Percentiles rank a stretch among this genome's conserved stretches.
These are phyloP conservation scores for Ariopsis seemanni DNA, from an alignment of 2,113 vertebrate species.

Conservation along the genomic window DNA sequence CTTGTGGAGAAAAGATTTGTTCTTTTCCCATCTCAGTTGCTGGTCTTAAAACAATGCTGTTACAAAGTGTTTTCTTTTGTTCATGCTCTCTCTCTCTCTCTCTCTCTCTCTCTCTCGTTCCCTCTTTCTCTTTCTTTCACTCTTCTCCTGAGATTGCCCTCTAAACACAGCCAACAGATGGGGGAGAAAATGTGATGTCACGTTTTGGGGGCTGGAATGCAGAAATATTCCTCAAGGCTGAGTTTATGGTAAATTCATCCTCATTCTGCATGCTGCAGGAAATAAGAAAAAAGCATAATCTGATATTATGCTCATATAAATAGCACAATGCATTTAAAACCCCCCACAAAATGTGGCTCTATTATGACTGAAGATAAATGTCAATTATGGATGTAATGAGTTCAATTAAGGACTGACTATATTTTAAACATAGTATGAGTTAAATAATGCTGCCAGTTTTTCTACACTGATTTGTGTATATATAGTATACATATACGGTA, in stretches of 20 bases:
- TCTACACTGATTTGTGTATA: neutral
- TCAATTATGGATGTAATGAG: neutral
- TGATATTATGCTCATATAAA: conserved; percentile 11
- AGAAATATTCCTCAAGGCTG: conserved; percentile 49
- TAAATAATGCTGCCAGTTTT: neutral
- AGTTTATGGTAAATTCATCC: conserved; percentile 30
- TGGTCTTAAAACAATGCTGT: conserved; percentile 9
- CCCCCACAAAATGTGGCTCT: neutral
- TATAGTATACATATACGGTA: conserved; percentile 7
- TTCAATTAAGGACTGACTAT: neutral
- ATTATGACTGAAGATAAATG: conserved; percentile 16
- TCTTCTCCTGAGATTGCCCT: conserved; percentile 65
- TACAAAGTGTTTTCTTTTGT: neutral
- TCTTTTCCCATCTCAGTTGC: conserved; percentile 35
- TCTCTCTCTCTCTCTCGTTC: conserved; percentile 55
- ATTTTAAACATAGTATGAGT: neutral
- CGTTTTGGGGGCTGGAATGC: conserved; percentile 56
- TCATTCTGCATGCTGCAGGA: conserved; percentile 43
- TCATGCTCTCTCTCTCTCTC: neutral
- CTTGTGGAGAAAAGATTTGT: conserved; percentile 70
- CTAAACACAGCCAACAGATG: conserved; percentile 62
- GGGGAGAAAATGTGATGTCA: conserved; percentile 63
- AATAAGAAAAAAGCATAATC: conserved; percentile 4
- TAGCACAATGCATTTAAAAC: neutral
- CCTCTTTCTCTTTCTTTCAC: conserved; percentile 57